These are phyloP conservation scores for Nomada hirtipes DNA, from an alignment of 2,888 invertebrate genomes.

Conservation along the genomic window DNA sequence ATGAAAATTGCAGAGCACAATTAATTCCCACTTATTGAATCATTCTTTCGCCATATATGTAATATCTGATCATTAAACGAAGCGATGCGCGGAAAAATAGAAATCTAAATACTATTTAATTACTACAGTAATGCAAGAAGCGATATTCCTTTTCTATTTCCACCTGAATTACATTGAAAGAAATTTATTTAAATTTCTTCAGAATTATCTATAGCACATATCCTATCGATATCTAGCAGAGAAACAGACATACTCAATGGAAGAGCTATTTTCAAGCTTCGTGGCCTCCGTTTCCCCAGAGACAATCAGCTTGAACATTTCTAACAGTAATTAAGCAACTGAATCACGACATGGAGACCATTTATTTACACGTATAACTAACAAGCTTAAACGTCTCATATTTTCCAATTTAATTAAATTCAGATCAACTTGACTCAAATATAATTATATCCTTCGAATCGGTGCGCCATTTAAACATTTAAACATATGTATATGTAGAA, in stretches of 20 bases:
- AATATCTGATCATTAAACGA: too few relatives aligned
- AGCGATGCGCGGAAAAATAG: too few relatives aligned
- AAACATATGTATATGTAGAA: too few relatives aligned
- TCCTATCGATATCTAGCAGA: constrained; percentile 9
- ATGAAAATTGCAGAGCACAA: too few relatives aligned
- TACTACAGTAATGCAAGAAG: too few relatives aligned
- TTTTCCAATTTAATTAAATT: not conserved
- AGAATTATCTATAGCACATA: not conserved
- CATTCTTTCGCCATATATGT: too few relatives aligned
- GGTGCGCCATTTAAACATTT: not conserved
- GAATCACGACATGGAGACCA: constrained; percentile 9
- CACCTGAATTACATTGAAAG: not conserved
- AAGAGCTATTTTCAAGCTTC: constrained; percentile 1
- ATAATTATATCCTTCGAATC: not conserved
- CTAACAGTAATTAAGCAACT: constrained; percentile 28
- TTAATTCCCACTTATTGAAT: too few relatives aligned
- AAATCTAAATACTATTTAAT: too few relatives aligned
- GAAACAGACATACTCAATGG: not conserved
- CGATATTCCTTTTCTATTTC: not conserved
- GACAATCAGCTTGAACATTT: constrained; percentile 31
- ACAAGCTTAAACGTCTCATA: not conserved
- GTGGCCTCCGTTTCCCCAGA: constrained; percentile 40
- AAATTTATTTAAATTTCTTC: not conserved
- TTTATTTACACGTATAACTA: not conserved
- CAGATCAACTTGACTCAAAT: not conserved